Percentiles rank a stretch among this genome's conserved stretches.
Evolutionary conservation across 1,140 invertebrate genomes (phyloP).

Genomic region (Scaptomyza montana): DNA sequence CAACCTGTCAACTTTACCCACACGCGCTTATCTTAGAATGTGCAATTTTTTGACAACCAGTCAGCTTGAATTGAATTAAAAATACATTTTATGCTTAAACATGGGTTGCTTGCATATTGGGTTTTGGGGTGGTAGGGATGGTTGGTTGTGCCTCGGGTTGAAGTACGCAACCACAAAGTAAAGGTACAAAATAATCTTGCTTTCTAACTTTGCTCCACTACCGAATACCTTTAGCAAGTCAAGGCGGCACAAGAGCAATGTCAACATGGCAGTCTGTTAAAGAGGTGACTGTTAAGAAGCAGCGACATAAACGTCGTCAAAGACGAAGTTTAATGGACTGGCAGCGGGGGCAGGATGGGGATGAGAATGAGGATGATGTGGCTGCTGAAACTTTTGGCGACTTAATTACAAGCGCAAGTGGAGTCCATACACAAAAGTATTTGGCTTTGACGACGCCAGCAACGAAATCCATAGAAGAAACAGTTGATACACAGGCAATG

Average conservation of each 20-base stretch:
- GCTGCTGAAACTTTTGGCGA: constrained; percentile 70
- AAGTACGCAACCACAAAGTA: constrained; percentile 17
- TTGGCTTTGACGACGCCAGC: constrained; percentile 29
- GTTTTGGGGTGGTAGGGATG: neutral
- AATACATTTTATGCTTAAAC: constrained; percentile 63
- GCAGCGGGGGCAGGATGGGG: constrained; percentile 13
- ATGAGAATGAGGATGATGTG: constrained; percentile 24
- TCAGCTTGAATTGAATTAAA: constrained; percentile 56
- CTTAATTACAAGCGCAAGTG: constrained; percentile 75
- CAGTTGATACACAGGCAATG: too few species aligned
- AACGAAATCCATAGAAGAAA: constrained; percentile 13
- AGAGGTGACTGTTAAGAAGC: constrained; percentile 15
- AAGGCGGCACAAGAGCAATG: constrained; percentile 44
- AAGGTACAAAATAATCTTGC: constrained; percentile 30
- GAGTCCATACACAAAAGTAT: constrained; percentile 41
- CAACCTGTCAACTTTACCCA: constrained; percentile 21
- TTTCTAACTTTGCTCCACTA: constrained; percentile 21
- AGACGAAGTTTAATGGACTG: constrained; percentile 69
- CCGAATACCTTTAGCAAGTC: constrained; percentile 48
- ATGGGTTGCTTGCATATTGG: neutral
- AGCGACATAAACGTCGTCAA: constrained; percentile 29
- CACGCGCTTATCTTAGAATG: constrained; percentile 25
- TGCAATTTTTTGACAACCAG: constrained; percentile 28
- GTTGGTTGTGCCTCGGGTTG: neutral
- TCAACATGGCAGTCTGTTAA: constrained; percentile 55